phyloP scores from a whole-genome alignment of 1,140 invertebrate species.

The Drosophila oshimai region DNA sequence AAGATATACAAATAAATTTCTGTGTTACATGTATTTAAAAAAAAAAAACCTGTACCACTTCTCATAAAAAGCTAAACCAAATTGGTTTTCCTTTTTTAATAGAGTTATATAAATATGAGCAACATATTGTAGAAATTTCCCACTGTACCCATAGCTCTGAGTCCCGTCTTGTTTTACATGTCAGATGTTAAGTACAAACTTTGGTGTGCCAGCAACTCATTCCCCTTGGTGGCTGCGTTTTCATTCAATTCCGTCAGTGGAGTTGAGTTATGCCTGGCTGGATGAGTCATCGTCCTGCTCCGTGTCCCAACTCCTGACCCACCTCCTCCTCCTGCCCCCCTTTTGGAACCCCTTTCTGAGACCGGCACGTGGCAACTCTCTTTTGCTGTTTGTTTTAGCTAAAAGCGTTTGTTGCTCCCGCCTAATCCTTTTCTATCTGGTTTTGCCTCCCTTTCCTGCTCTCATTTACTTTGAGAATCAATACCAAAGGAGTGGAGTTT shows the following conservation, averaged over 20 bases:
- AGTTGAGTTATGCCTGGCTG: constrained; percentile 55
- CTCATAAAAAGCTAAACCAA: too few species aligned
- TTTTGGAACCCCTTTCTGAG: neutral
- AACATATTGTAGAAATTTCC: neutral
- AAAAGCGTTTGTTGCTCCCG: constrained; percentile 63
- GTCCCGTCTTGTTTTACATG: constrained; percentile 41
- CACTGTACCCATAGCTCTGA: neutral
- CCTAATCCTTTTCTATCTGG: constrained; percentile 28
- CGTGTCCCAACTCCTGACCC: neutral
- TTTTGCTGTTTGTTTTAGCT: constrained; percentile 57
- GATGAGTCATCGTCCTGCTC: constrained; percentile 61
- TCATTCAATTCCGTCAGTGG: constrained; percentile 54
- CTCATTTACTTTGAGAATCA: neutral
- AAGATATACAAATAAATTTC: too few species aligned
- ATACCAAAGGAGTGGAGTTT: neutral
- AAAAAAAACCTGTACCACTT: too few species aligned
- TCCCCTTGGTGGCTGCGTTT: constrained; percentile 12
- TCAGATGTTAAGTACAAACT: constrained; percentile 68
- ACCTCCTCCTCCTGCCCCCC: neutral
- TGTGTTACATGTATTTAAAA: too few species aligned
- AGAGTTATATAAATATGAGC: neutral
- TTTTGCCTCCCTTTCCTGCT: neutral
- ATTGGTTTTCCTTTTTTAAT: neutral
- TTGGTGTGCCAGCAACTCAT: neutral
- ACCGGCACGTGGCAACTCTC: constrained; percentile 54